phyloP scores from a whole-genome alignment of 2,113 vertebrate species.

The Capreolus pygargus region DNA sequence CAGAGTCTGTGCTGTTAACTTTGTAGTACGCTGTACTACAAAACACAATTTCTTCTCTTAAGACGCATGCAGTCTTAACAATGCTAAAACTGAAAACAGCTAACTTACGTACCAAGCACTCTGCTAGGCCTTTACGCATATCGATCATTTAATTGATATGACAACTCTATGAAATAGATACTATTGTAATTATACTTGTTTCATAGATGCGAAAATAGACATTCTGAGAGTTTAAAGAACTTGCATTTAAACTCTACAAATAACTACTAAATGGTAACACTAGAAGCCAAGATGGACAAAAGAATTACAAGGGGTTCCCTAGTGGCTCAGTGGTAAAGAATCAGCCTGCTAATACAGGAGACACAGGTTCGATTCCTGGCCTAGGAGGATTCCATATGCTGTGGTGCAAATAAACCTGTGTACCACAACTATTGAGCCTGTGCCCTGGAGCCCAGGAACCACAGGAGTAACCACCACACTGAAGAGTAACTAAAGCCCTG shows the following conservation, averaged over 20 bases:
- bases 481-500: not conserved
- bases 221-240: constrained; percentile 16
- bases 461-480: not conserved
- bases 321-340: not conserved
- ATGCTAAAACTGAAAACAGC: not conserved
- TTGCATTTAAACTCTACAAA: not conserved
- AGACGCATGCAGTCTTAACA: not conserved
- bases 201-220: not conserved
- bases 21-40: not conserved
- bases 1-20: not conserved
- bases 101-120: not conserved
- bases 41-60: not conserved
- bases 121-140: not conserved
- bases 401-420: not conserved
- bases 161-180: not conserved
- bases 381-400: not conserved
- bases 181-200: not conserved
- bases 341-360: not conserved
- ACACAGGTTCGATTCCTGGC: not conserved
- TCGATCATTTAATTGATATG: not conserved
- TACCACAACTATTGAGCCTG: not conserved
- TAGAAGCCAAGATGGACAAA: not conserved
- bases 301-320: not conserved
- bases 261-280: not conserved
- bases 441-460: not conserved